Conservation (phyloP, 2,888 invertebrate genomes). For the Tenthredo mesomela region DNA sequence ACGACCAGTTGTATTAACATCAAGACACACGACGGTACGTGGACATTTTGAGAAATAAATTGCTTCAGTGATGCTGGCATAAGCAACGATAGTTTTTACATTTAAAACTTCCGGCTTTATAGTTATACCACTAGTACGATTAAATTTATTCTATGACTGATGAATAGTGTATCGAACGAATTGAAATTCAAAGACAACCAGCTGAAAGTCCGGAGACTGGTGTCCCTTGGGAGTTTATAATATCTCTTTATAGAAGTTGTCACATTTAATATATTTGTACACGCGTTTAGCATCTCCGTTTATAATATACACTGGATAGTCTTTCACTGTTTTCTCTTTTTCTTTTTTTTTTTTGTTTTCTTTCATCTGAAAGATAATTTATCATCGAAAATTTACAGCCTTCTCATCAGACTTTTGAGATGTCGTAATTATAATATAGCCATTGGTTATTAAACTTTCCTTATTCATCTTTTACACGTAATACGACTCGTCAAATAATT, state of each 20-base stretch:
- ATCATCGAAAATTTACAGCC: not conserved
- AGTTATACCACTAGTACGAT: not conserved
- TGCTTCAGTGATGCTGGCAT: not conserved
- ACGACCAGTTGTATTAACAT: conserved; percentile 28
- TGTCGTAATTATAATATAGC: not conserved
- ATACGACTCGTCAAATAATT: conserved; percentile 1
- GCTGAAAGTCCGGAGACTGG: not conserved
- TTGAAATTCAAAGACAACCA: not conserved
- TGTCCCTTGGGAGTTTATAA: not conserved
- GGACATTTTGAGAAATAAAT: conserved; percentile 16
- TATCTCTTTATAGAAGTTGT: not conserved
- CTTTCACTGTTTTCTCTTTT: not conserved
- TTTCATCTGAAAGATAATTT: not conserved
- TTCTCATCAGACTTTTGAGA: not conserved
- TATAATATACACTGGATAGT: not conserved
- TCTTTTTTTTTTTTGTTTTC: not conserved
- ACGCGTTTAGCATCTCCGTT: not conserved
- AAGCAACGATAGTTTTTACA: not conserved
- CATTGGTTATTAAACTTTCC: not conserved
- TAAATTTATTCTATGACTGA: conserved; percentile 12
- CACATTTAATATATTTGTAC: not conserved
- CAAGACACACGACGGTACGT: not conserved
- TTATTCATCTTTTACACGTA: not conserved
- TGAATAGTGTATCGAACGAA: not conserved
- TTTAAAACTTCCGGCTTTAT: conserved; percentile 1